A percentile compares a stretch with the other conserved stretches of the same genome.
phyloP scores from a whole-genome alignment of 2,888 invertebrate species.

The Suillia variegata region DNA sequence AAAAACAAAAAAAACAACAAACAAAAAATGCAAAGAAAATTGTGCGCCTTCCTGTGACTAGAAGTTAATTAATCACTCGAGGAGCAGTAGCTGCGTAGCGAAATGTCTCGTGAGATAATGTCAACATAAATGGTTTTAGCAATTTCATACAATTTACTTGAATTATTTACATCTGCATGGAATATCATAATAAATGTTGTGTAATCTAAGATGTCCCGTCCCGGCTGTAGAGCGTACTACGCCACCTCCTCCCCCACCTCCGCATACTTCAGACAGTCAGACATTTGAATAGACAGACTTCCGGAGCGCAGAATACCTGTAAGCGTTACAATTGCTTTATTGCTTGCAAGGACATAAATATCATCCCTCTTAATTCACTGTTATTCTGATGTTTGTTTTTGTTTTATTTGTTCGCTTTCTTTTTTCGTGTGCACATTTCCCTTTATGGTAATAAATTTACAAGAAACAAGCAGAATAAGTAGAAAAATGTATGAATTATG shows the following conservation, averaged over 20 bases:
- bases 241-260: no score
- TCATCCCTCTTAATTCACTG: conserved; percentile 15
- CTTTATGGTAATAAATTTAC: conserved; percentile 33
- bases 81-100: conserved; percentile 23
- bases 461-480: conserved; percentile 16
- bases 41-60: conserved; percentile 10
- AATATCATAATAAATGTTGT: conserved; percentile 30
- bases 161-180: conserved; percentile 48
- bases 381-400: no score
- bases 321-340: conserved; percentile 14
- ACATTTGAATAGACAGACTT: background rate
- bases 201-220: conserved; percentile 34
- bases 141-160: conserved; percentile 57
- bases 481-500: conserved; percentile 21
- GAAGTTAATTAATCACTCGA: conserved; percentile 40
- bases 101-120: conserved; percentile 60
- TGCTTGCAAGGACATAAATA: conserved; percentile 9
- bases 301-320: conserved; percentile 15
- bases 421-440: conserved; percentile 7
- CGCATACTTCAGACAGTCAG: background rate
- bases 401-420: background rate
- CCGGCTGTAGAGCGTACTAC: background rate
- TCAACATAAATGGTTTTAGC: conserved; percentile 61
- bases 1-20: no score
- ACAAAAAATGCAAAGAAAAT: background rate